Conservation (phyloP, 2,797 vertebrate species). For the Sebastes taczanowskii region DNA sequence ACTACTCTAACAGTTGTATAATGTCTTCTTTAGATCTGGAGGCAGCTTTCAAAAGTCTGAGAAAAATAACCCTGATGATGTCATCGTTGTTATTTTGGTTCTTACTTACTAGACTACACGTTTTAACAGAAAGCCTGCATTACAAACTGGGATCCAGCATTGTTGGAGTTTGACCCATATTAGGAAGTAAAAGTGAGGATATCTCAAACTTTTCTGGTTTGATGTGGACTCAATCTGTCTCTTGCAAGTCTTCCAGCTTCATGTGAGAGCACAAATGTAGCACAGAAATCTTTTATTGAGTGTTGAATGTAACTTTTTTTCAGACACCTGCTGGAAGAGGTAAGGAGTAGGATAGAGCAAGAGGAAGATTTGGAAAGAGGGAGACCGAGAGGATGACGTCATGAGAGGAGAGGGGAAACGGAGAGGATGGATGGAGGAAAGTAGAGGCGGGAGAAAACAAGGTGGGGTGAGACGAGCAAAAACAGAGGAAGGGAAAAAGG, state of each 20-base stretch:
- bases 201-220: not conserved
- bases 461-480: not conserved
- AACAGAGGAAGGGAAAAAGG: slow-evolving; percentile 19
- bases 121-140: not conserved
- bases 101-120: not conserved
- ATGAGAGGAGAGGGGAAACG: not conserved
- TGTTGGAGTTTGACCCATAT: not conserved
- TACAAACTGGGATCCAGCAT: not conserved
- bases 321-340: not conserved
- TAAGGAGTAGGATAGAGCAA: not conserved
- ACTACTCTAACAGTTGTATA: not conserved
- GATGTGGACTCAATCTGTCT: not conserved
- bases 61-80: not conserved
- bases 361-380: not conserved
- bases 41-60: not conserved
- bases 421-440: not conserved
- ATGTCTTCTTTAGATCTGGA: not conserved
- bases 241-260: not conserved
- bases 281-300: not conserved
- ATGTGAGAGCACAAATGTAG: not conserved
- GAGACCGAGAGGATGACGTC: not conserved
- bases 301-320: not conserved
- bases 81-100: not conserved
- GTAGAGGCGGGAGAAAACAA: too few relatives aligned
- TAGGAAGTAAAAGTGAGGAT: not conserved